Evolutionary conservation across 2,888 invertebrate genomes (phyloP), one percentile per base, ranked within the genome.

Genomic region (Rosalia funebris): DNA sequence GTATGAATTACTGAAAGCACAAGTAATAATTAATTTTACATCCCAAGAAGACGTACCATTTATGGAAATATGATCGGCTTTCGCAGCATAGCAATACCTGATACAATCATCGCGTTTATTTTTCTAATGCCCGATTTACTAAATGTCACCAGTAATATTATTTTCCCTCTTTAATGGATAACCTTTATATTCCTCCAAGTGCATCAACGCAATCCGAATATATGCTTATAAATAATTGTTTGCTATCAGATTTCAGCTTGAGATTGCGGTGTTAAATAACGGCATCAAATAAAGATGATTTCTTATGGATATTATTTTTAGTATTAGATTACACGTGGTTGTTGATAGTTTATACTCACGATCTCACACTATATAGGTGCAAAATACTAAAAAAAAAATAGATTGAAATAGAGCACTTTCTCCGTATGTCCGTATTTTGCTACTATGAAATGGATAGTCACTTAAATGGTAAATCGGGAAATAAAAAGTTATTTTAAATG

Each of bases 201-300:
- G 17, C 37, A 25, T 50, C 37, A 50, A 14, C 20, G n/a, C 37
- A 37, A 12, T 50, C 17, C 14, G 9, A 41, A 44, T 16, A 14
- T 25, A 20, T 41, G 12, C 14, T 41, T 31, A 31, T 41, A 52
- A 41, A 41, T 52, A 31, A 52, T 17, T 52, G 20, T n/a, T 11
- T 11, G 14, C 31, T 52, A 41, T 52, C 16, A 39, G 52, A 52
- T 52, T 52, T 52, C 52, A 39, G 16, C 12, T 41, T 52, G n/a
- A 25, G 52, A 52, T 52, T 41, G 31, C 20, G 41, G 16, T 50
- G n/a, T 50, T 50, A 14, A 12, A 20, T 44, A 37, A 50, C 37
- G 39, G 37, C 17, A 39, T 11, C 12, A 50, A 37, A 39, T 52
- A 52, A 41, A 52, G 25, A 52, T 52, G 52, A 52, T 52, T 52